Evolutionary conservation across 53 echinoderm and acorn worm species (phyloP).

Genomic region (Astropecten irregularis): DNA sequence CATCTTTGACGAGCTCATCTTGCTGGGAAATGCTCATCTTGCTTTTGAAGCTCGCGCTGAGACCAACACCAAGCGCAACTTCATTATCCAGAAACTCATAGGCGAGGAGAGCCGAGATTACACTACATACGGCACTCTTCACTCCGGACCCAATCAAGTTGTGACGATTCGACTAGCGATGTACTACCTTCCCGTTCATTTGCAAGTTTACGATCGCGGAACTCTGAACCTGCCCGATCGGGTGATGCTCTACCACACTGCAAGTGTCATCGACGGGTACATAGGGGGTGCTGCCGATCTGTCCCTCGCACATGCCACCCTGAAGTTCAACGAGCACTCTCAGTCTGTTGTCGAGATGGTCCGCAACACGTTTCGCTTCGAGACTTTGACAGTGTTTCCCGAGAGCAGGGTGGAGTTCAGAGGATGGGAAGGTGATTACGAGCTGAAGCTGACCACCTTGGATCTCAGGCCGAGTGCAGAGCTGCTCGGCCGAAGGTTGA

Average conservation of each 20-base stretch:
- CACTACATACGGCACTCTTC: slow-evolving; percentile 62
- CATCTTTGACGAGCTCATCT: slow-evolving; percentile 54
- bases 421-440: slow-evolving; percentile 29
- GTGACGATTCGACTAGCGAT: slow-evolving; percentile 49
- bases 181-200: slow-evolving; percentile 65
- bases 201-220: slow-evolving; percentile 55
- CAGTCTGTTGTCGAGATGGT: neutral
- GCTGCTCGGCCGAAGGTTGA: slow-evolving; percentile 56
- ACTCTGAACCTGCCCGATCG: slow-evolving; percentile 58
- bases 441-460: slow-evolving; percentile 39
- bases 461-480: slow-evolving; percentile 55
- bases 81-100: slow-evolving; percentile 56
- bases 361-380: slow-evolving; percentile 20
- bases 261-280: slow-evolving; percentile 57
- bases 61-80: neutral
- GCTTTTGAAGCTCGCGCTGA: slow-evolving; percentile 63
- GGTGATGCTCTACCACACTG: slow-evolving; percentile 61
- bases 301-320: slow-evolving; percentile 58
- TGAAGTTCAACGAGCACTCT: slow-evolving; percentile 46
- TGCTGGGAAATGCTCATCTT: slow-evolving; percentile 79
- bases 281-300: slow-evolving; percentile 64
- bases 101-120: slow-evolving; percentile 59
- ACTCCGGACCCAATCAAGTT: slow-evolving; percentile 66
- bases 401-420: slow-evolving; percentile 52
- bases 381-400: slow-evolving; percentile 43